Evolutionary conservation across 2,797 vertebrate genomes (phyloP).

Genomic region (Vultur gryphus): DNA sequence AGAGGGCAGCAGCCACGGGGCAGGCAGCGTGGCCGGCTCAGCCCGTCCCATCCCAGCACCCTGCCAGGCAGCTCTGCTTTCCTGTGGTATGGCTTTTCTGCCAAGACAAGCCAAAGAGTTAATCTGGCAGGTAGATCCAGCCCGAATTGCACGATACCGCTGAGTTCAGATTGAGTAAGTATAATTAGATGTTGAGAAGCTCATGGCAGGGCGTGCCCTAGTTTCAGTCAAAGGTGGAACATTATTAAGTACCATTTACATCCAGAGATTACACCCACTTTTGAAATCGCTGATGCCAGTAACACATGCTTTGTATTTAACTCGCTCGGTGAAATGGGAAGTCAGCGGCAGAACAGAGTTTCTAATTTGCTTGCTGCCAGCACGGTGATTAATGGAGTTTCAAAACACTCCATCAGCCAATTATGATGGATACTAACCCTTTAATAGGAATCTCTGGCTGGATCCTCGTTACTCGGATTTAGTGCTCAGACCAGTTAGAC

Average conservation of each 20-base stretch:
- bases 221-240: conserved; percentile 63
- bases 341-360: background rate
- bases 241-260: conserved; percentile 52
- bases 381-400: conserved; percentile 33
- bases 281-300: conserved; percentile 39
- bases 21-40: background rate
- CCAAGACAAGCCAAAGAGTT: background rate
- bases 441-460: conserved; percentile 47
- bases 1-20: background rate
- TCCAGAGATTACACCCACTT: conserved; percentile 57
- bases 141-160: background rate
- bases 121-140: background rate
- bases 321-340: background rate
- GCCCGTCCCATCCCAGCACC: background rate
- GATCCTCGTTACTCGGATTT: background rate
- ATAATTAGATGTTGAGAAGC: conserved; percentile 36
- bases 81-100: background rate
- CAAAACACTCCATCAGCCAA: conserved; percentile 45
- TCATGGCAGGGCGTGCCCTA: conserved; percentile 35
- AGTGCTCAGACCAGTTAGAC: conserved; percentile 29
- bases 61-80: background rate
- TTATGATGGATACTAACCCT: conserved; percentile 52
- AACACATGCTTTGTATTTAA: conserved; percentile 29
- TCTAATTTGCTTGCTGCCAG: conserved; percentile 36
- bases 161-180: conserved; percentile 30